Percentiles rank a stretch among this genome's conserved stretches.
Evolutionary conservation across 23 tunicate species (phyloP).

Genomic region (Botrylloides violaceus): DNA sequence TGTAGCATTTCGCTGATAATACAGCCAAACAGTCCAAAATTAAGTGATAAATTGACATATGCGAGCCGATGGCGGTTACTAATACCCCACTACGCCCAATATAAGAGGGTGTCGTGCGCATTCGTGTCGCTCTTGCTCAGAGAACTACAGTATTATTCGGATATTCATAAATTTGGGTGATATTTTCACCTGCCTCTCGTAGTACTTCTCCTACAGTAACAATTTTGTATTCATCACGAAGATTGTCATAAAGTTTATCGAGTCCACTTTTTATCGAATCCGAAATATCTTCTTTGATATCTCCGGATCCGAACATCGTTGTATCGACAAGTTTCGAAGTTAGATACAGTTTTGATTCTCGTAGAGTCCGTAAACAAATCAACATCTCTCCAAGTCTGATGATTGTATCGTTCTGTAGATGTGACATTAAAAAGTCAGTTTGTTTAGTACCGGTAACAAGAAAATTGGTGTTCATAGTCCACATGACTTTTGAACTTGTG

Average conservation of each 20-base stretch:
- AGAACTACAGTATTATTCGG: no score
- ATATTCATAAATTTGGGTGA: no score
- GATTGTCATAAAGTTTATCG: not conserved
- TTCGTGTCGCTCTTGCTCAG: no score
- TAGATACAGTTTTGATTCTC: slow-evolving; percentile 12
- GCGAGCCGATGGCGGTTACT: no score
- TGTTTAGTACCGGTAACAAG: no score
- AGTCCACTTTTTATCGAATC: not conserved
- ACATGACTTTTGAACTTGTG: no score
- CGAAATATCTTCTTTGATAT: slow-evolving; percentile 10
- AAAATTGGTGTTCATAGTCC: not conserved
- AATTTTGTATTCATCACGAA: not conserved
- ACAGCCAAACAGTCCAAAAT: no score
- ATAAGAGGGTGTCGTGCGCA: no score
- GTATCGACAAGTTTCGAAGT: slow-evolving; percentile 17
- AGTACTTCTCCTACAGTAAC: not conserved
- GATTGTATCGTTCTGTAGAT: slow-evolving; percentile 8
- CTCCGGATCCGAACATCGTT: slow-evolving; percentile 21
- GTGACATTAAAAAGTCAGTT: no score
- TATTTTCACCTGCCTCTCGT: slow-evolving; percentile 6
- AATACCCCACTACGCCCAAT: no score
- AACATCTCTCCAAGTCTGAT: slow-evolving; percentile 17
- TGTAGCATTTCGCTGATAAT: no score
- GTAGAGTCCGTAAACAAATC: slow-evolving; percentile 6
- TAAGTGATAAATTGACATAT: no score